phyloP scores from a whole-genome alignment of 1,140 invertebrate species.

The Pachypeltis micranthus region DNA sequence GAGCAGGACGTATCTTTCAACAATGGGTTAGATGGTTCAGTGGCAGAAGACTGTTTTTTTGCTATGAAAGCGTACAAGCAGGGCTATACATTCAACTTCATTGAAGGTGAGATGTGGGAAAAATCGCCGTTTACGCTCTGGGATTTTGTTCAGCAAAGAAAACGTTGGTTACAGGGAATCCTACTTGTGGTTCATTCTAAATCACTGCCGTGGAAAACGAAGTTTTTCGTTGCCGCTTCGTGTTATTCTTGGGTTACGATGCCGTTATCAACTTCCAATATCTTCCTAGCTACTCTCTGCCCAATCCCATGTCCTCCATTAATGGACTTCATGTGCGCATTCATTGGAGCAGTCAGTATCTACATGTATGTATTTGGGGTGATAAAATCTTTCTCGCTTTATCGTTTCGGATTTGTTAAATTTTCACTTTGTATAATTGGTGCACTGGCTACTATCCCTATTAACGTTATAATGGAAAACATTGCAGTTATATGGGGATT shows the following conservation, averaged over 20 bases:
- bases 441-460: constrained; percentile 76
- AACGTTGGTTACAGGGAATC: constrained; percentile 94
- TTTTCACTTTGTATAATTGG: constrained; percentile 71
- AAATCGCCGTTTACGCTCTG: constrained; percentile 89
- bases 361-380: constrained; percentile 96
- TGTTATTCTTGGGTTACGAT: constrained; percentile 93
- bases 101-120: constrained; percentile 96
- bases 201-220: constrained; percentile 67
- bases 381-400: constrained; percentile 83
- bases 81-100: constrained; percentile 81
- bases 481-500: constrained; percentile 86
- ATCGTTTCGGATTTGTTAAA: constrained; percentile 66
- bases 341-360: constrained; percentile 81
- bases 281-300: constrained; percentile 67
- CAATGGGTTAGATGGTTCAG: constrained; percentile 86
- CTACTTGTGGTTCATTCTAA: constrained; percentile 84
- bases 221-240: constrained; percentile 73
- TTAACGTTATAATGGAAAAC: constrained; percentile 88
- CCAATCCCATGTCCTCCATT: constrained; percentile 74
- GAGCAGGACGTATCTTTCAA: constrained; percentile 88
- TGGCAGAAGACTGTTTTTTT: constrained; percentile 96
- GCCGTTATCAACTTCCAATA: constrained; percentile 81
- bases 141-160: constrained; percentile 91
- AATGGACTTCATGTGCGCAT: constrained; percentile 75
- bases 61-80: constrained; percentile 81